phyloP scores from a whole-genome alignment of 2,113 vertebrate species.

The Grammomys surdaster region DNA sequence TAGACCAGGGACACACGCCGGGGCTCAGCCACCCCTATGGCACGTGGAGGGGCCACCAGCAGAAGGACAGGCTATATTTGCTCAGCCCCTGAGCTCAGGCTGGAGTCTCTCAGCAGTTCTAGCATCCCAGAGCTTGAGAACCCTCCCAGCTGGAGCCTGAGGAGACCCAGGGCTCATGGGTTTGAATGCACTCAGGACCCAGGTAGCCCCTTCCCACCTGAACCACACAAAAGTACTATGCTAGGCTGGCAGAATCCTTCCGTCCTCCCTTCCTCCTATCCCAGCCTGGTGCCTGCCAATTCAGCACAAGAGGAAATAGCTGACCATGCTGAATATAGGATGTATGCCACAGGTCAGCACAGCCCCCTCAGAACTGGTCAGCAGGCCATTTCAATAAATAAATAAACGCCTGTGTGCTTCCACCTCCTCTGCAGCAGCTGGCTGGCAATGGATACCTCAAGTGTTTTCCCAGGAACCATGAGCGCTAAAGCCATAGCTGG shows the following conservation, averaged over 20 bases:
- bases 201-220: not conserved
- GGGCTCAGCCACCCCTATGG: not conserved
- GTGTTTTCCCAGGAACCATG: not conserved
- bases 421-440: not conserved
- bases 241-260: accelerated
- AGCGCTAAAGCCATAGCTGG: not conserved
- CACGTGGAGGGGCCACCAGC: not conserved
- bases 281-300: not conserved
- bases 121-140: not conserved
- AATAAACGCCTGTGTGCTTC: conserved; percentile 37
- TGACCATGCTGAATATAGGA: not conserved
- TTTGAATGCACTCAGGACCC: not conserved
- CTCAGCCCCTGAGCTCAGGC: not conserved
- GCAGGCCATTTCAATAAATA: conserved; percentile 61
- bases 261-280: not conserved
- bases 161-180: not conserved
- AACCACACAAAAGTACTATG: not conserved
- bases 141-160: not conserved
- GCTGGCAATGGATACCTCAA: not conserved
- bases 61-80: not conserved
- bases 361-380: conserved; percentile 45
- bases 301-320: not conserved
- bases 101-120: not conserved
- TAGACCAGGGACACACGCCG: not conserved
- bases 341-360: conserved; percentile 14